Evolutionary conservation across 2,888 invertebrate species (phyloP).

Genomic region (Keiferia lycopersicella): DNA sequence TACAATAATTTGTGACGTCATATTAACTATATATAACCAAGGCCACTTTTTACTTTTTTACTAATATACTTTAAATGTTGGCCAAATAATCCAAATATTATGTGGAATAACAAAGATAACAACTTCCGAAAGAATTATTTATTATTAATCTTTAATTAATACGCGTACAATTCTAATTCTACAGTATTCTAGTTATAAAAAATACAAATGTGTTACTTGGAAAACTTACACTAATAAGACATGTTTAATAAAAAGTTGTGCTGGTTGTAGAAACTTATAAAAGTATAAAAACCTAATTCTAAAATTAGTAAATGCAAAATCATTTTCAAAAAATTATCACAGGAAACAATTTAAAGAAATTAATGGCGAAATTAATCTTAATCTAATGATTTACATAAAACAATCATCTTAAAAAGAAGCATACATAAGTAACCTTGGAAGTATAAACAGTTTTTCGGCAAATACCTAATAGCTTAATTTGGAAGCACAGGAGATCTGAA

Average conservation of each 20-base stretch:
- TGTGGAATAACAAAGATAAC: constrained; percentile 35
- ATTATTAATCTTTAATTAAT: constrained; percentile 51
- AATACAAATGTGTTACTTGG: constrained; percentile 4
- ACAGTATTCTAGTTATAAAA: constrained; percentile 27
- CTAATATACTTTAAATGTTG: constrained; percentile 40
- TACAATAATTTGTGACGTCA: constrained; percentile 52
- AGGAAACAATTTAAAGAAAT: constrained; percentile 49
- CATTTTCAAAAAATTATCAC: constrained; percentile 57
- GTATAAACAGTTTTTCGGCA: constrained; percentile 9
- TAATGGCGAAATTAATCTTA: constrained; percentile 38
- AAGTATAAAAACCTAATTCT: constrained; percentile 39
- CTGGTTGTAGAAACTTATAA: constrained; percentile 43
- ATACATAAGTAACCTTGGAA: neutral
- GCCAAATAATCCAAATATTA: constrained; percentile 29
- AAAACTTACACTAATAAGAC: neutral
- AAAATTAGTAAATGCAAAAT: constrained; percentile 55
- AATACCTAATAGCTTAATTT: constrained; percentile 34
- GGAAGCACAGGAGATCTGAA: constrained; percentile 45
- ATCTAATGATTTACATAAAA: constrained; percentile 10
- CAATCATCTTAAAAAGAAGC: neutral
- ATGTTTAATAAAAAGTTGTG: constrained; percentile 41
- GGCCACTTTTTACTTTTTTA: constrained; percentile 42
- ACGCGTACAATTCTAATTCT: constrained; percentile 52
- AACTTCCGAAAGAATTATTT: constrained; percentile 39
- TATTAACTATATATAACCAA: constrained; percentile 32